phyloP scores from a whole-genome alignment of 2,888 invertebrate genomes.

The Sesia apiformis region DNA sequence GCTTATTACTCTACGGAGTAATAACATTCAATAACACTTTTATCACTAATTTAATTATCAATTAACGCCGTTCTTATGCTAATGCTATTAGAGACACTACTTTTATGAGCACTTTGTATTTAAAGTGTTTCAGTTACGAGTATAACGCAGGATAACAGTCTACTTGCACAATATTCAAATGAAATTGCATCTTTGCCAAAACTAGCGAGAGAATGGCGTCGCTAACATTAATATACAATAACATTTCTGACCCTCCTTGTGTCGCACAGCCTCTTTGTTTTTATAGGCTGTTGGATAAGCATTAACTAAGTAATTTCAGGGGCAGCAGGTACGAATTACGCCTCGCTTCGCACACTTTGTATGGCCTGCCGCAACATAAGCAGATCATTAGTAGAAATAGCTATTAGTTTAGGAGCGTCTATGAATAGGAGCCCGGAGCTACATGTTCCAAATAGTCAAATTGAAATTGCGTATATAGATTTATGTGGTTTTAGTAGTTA shows the following conservation, averaged over 20 bases:
- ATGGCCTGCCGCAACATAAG: constrained; percentile 17
- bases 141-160: constrained; percentile 57
- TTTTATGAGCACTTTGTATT: constrained; percentile 64
- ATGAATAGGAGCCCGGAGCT: constrained; percentile 9
- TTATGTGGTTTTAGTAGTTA: no score
- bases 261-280: constrained; percentile 59
- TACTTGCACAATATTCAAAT: constrained; percentile 73
- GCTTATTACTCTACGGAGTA: background rate
- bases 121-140: constrained; percentile 54
- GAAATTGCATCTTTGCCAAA: constrained; percentile 75
- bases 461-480: background rate
- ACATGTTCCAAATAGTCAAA: background rate
- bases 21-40: background rate
- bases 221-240: constrained; percentile 71
- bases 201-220: constrained; percentile 65
- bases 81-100: constrained; percentile 33
- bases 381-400: constrained; percentile 15
- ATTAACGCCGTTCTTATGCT: constrained; percentile 36
- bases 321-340: constrained; percentile 46
- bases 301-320: constrained; percentile 54
- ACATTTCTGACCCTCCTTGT: constrained; percentile 57
- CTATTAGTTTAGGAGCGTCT: constrained; percentile 7
- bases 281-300: constrained; percentile 66
- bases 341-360: constrained; percentile 31
- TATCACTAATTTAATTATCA: constrained; percentile 21